Percentiles rank a stretch among this genome's conserved stretches.
These are phyloP conservation scores for Acanthosepion lycidas DNA, from an alignment of 2,888 invertebrate genomes.

Conservation along the genomic window DNA sequence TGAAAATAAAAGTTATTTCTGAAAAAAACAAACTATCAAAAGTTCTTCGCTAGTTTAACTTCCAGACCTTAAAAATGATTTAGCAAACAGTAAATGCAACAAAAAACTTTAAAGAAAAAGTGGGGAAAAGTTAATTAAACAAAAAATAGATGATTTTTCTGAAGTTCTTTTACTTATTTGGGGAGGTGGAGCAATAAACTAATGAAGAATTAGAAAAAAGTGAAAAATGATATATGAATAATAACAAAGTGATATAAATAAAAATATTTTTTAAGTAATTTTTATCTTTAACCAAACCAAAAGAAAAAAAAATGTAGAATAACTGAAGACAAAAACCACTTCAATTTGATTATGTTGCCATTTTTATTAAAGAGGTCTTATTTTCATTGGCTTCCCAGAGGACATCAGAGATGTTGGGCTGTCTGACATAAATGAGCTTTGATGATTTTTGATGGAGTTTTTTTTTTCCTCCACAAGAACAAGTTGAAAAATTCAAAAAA, in stretches of 20 bases:
- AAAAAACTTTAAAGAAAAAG: background rate
- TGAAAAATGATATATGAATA: background rate
- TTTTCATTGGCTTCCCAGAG: background rate
- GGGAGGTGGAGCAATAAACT: background rate
- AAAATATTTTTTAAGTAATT: background rate
- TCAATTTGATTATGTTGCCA: background rate
- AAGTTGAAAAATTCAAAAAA: background rate
- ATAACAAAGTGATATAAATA: background rate
- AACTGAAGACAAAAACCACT: background rate
- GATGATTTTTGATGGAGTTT: background rate
- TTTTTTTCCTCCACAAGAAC: background rate
- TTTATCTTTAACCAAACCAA: background rate
- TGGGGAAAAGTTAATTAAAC: background rate
- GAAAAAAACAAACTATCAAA: no score
- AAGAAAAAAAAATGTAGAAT: background rate
- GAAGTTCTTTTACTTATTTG: no score
- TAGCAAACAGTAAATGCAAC: background rate
- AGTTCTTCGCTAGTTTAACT: background rate
- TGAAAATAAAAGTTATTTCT: no score
- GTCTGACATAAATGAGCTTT: slow-evolving; percentile 18
- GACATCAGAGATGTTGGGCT: background rate
- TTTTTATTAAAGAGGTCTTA: background rate
- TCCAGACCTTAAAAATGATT: background rate
- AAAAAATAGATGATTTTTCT: background rate
- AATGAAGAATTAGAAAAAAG: background rate